Conservation (phyloP, 2,888 invertebrate genomes). For the Dolichomitus sp. region DNA sequence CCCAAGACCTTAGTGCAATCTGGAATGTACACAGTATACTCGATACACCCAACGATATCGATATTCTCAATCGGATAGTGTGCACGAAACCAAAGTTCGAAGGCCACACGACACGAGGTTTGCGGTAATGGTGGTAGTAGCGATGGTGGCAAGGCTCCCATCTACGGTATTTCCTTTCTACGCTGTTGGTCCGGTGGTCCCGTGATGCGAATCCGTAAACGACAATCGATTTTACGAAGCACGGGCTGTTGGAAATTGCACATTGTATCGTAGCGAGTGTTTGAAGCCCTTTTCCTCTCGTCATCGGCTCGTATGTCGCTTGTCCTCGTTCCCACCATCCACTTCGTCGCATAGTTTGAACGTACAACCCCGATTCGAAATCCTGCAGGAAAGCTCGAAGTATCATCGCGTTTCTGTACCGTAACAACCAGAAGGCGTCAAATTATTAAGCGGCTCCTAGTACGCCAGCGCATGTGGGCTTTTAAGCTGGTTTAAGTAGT, state of each 20-base stretch:
- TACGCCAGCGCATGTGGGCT: slow-evolving; percentile 54
- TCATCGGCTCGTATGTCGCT: slow-evolving; percentile 11
- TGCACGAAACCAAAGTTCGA: slow-evolving; percentile 22
- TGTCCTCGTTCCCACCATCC: slow-evolving; percentile 24
- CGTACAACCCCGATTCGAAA: slow-evolving; percentile 42
- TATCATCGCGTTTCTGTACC: slow-evolving; percentile 1
- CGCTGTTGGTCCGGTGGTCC: slow-evolving; percentile 43
- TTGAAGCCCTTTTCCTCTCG: slow-evolving; percentile 15
- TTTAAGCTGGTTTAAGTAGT: slow-evolving; percentile 69
- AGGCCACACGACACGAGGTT: slow-evolving; percentile 11
- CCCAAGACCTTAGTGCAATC: background rate
- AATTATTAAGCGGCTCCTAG: slow-evolving; percentile 68
- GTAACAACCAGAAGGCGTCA: slow-evolving; percentile 46
- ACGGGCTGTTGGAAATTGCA: slow-evolving; percentile 23
- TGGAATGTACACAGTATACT: background rate
- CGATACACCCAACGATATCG: background rate
- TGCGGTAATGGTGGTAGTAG: slow-evolving; percentile 16
- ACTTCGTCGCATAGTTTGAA: background rate
- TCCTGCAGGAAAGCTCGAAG: slow-evolving; percentile 27
- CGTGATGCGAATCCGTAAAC: slow-evolving; percentile 65
- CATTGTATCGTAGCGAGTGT: slow-evolving; percentile 11
- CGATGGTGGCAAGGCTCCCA: background rate
- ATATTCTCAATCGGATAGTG: slow-evolving; percentile 15
- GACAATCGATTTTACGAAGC: slow-evolving; percentile 63
- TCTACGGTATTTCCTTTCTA: background rate